phyloP scores from a whole-genome alignment of 2,888 invertebrate species.

The Unio delphinus region DNA sequence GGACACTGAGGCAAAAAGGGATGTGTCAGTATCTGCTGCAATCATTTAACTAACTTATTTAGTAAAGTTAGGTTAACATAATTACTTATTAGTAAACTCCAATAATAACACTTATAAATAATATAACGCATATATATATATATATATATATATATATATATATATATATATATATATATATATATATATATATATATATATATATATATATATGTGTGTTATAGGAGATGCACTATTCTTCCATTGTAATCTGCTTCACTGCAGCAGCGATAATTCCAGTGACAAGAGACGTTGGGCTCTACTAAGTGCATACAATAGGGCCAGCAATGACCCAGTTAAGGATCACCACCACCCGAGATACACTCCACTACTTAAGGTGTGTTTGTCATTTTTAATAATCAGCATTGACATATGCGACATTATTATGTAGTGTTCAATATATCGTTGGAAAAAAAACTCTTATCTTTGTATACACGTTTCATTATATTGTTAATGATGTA shows the following conservation, averaged over 20 bases:
- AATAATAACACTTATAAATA: background rate
- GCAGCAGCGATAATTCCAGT: conserved; percentile 55
- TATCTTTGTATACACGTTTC: no score
- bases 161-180: no score
- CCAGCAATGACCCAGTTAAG: conserved; percentile 57
- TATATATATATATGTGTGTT: background rate
- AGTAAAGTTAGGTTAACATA: background rate
- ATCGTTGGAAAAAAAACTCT: no score
- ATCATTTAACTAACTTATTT: background rate
- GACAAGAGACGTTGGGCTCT: conserved; percentile 58
- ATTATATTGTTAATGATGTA: no score
- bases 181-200: no score
- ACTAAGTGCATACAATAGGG: conserved; percentile 57
- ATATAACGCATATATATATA: background rate
- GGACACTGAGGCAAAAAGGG: no score
- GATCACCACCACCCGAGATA: conserved; percentile 62
- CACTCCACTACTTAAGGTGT: conserved; percentile 55
- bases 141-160: no score
- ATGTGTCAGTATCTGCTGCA: background rate
- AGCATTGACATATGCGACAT: no score
- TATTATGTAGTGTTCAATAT: no score
- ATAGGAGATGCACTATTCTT: conserved; percentile 65
- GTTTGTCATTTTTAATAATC: background rate
- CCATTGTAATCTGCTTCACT: conserved; percentile 63
- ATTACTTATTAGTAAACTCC: background rate